phyloP scores from a whole-genome alignment of 35 echinoderm and acorn worm species.

The Diadema setosum region DNA sequence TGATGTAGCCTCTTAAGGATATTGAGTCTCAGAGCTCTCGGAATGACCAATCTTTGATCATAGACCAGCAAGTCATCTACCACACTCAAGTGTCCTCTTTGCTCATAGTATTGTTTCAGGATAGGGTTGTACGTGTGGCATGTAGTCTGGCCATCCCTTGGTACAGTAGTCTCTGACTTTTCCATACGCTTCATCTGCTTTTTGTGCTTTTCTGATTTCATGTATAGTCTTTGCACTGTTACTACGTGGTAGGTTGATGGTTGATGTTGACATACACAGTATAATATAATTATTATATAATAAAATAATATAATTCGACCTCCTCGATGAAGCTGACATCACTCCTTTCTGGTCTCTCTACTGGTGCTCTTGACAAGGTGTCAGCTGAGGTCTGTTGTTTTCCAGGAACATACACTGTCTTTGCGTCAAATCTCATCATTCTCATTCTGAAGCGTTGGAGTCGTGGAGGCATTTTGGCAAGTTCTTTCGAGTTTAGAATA shows the following conservation, averaged over 20 bases:
- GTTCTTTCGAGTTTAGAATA: constrained; percentile 18
- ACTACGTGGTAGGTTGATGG: neutral
- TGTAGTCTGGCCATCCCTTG: constrained; percentile 50
- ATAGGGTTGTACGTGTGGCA: constrained; percentile 3
- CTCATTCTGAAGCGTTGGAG: constrained; percentile 40
- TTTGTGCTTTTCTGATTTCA: constrained; percentile 15
- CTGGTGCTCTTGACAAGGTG: neutral
- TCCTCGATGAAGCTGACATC: constrained; percentile 10
- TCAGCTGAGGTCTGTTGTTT: constrained; percentile 19
- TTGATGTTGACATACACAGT: neutral
- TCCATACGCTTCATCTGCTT: constrained; percentile 36
- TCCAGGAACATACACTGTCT: constrained; percentile 32
- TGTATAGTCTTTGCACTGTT: neutral
- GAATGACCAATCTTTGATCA: constrained; percentile 56
- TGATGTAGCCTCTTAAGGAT: constrained; percentile 34
- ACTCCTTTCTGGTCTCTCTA: neutral
- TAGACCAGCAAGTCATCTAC: constrained; percentile 44
- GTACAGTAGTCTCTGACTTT: constrained; percentile 29
- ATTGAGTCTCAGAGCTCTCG: constrained; percentile 29
- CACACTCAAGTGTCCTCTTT: constrained; percentile 22
- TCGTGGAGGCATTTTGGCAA: constrained; percentile 35
- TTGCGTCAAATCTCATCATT: constrained; percentile 46
- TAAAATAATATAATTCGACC: constrained; percentile 24
- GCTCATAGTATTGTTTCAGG: constrained; percentile 21
- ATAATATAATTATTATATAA: too few relatives aligned